These are phyloP conservation scores for Umimayanthus chanpuru DNA, from an alignment of 92 coral and sea anemone species.

Conservation along the genomic window DNA sequence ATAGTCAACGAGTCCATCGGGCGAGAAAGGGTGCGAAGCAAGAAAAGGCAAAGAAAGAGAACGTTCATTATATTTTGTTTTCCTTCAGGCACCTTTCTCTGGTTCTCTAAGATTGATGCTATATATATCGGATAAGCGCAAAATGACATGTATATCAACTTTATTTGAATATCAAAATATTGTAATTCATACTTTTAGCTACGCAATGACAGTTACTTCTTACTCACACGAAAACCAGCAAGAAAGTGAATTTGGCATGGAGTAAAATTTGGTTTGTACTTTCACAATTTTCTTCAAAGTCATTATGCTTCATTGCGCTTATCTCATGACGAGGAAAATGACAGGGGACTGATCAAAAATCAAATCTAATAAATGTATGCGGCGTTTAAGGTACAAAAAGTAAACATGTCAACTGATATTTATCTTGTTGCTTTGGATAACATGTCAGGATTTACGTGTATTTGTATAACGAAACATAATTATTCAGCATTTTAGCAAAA, in stretches of 20 bases:
- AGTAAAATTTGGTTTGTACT: not conserved
- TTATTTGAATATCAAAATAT: too few relatives aligned
- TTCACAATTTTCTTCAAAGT: too few relatives aligned
- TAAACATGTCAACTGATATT: not conserved
- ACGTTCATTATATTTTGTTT: not conserved
- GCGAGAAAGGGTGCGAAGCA: too few relatives aligned
- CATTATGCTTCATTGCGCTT: too few relatives aligned
- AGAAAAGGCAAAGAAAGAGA: not conserved
- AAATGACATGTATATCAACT: not conserved
- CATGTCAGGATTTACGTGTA: not conserved
- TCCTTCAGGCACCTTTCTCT: not conserved
- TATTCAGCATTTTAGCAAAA: not conserved
- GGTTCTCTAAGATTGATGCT: too few relatives aligned
- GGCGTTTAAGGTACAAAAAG: not conserved
- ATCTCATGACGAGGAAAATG: not conserved
- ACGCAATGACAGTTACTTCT: not conserved
- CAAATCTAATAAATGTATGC: not conserved
- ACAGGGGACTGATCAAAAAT: not conserved
- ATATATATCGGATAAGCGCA: not conserved
- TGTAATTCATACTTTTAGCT: too few relatives aligned
- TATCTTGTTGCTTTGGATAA: not conserved
- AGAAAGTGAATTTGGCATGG: not conserved
- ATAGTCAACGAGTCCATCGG: too few relatives aligned
- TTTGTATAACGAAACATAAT: not conserved
- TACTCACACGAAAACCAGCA: not conserved